These are phyloP conservation scores for Amitus sp. DNA, from an alignment of 2,888 invertebrate species.

Conservation along the genomic window DNA sequence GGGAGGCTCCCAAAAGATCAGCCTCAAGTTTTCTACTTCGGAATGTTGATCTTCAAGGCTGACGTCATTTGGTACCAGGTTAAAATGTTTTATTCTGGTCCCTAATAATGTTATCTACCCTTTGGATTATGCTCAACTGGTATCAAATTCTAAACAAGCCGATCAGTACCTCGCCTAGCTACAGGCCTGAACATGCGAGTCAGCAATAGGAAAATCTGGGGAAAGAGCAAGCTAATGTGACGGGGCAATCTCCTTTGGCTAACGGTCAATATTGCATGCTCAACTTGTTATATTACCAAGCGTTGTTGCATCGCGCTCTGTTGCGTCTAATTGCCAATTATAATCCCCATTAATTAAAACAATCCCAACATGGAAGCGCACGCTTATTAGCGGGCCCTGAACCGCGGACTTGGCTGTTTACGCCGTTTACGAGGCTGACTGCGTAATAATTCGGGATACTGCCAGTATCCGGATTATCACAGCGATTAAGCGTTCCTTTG, in stretches of 20 bases:
- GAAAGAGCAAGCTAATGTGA: neutral
- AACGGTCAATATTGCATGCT: slow-evolving; percentile 38
- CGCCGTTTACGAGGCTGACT: slow-evolving; percentile 50
- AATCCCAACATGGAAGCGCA: slow-evolving; percentile 53
- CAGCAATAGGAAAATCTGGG: neutral
- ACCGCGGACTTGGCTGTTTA: slow-evolving; percentile 47
- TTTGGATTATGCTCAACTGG: no score
- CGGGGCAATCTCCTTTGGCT: slow-evolving; percentile 27
- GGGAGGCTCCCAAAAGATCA: no score
- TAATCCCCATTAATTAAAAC: slow-evolving; percentile 61
- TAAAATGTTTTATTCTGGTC: no score
- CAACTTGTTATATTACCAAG: slow-evolving; percentile 27
- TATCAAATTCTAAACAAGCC: no score
- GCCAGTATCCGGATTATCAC: slow-evolving; percentile 56
- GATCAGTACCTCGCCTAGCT: no score
- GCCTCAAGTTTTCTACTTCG: no score
- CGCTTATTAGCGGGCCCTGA: slow-evolving; percentile 52
- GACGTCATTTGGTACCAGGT: no score
- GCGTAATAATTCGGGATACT: slow-evolving; percentile 56
- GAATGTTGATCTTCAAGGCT: no score
- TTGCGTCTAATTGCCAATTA: slow-evolving; percentile 59
- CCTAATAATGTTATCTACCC: no score
- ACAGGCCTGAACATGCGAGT: neutral
- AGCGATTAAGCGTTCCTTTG: slow-evolving; percentile 59
- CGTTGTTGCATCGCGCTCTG: slow-evolving; percentile 23